These are phyloP conservation scores for Motacilla tschutschensis DNA, from an alignment of 2,113 vertebrate species.

Conservation along the genomic window DNA sequence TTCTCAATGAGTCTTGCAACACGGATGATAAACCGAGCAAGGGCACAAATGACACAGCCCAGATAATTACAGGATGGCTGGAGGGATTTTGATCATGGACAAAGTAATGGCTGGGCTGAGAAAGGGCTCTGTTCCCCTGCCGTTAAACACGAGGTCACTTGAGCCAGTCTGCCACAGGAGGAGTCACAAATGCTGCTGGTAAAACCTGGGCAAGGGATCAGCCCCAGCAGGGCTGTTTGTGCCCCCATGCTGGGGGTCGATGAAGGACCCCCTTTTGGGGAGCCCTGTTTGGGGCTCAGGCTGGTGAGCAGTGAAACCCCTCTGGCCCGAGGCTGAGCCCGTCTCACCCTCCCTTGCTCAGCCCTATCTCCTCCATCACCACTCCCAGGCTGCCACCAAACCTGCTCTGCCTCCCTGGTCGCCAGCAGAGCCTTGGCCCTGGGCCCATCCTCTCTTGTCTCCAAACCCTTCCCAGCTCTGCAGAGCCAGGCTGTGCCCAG, in stretches of 20 bases:
- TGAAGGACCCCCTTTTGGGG: not conserved
- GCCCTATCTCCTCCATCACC: not conserved
- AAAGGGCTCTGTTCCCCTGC: not conserved
- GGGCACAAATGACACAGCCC: not conserved
- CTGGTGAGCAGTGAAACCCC: fast-evolving
- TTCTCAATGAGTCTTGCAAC: not conserved
- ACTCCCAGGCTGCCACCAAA: not conserved
- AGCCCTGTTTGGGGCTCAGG: not conserved
- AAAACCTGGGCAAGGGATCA: not conserved
- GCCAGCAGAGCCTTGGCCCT: not conserved
- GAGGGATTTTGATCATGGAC: not conserved
- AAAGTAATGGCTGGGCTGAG: not conserved
- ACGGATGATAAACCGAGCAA: not conserved
- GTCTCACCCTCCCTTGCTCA: not conserved
- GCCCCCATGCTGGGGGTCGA: not conserved
- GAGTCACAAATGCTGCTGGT: not conserved
- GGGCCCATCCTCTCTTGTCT: fast-evolving
- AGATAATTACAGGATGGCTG: not conserved
- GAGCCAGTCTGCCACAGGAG: fast-evolving
- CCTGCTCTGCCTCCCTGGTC: not conserved
- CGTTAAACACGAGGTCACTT: not conserved
- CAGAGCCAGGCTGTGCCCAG: not conserved
- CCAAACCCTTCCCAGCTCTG: fast-evolving
- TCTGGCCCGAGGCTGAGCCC: not conserved
- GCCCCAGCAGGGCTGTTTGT: not conserved